phyloP scores from a whole-genome alignment of 2,888 invertebrate genomes.

The Sycophila texana region DNA sequence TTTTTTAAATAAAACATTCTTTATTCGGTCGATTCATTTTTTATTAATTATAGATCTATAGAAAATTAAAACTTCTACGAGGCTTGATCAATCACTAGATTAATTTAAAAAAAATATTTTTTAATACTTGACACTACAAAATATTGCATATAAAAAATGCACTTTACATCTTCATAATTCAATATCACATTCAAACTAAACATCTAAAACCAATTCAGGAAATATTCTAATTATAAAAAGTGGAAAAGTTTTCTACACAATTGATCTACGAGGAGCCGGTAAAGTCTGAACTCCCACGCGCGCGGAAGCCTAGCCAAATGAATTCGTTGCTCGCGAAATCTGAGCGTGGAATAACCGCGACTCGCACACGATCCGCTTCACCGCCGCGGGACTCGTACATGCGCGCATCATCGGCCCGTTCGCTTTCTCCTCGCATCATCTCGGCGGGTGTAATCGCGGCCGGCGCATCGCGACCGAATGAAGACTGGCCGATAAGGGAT shows the following conservation, averaged over 20 bases:
- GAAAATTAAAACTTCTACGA: no score
- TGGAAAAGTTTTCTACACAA: no score
- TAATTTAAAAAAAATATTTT: background rate
- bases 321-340: background rate
- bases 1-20: no score
- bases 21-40: no score
- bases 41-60: no score
- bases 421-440: slow-evolving; percentile 40
- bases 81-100: no score
- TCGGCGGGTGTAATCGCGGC: background rate
- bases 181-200: no score
- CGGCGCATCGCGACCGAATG: background rate
- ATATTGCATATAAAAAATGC: no score
- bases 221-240: no score
- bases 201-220: no score
- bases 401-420: slow-evolving; percentile 25
- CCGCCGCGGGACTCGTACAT: background rate
- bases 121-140: background rate
- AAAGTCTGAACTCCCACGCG: background rate
- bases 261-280: no score
- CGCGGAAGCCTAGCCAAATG: background rate
- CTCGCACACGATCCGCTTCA: background rate
- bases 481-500: background rate
- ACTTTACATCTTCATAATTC: background rate
- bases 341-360: slow-evolving; percentile 1